These are phyloP conservation scores for Toxotes lorentzi DNA, from an alignment of 2,797 vertebrate species.

Conservation along the genomic window DNA sequence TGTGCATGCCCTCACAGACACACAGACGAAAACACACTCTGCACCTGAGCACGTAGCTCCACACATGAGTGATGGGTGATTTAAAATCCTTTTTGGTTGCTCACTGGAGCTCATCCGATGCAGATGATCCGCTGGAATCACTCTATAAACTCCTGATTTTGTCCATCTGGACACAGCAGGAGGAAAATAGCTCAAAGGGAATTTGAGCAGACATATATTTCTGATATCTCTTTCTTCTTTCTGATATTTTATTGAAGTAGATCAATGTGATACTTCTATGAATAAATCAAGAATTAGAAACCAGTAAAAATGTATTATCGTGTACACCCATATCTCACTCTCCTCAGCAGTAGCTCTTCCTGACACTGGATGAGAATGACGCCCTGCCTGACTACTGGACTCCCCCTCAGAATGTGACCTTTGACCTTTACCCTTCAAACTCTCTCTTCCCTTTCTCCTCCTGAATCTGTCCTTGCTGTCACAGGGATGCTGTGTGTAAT, in stretches of 20 bases:
- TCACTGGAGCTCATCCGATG: conserved; percentile 40
- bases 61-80: conserved; percentile 42
- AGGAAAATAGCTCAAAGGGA: conserved; percentile 16
- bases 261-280: not conserved
- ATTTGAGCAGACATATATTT: not conserved
- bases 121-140: conserved; percentile 53
- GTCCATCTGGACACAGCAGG: conserved; percentile 30
- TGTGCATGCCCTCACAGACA: conserved; percentile 35
- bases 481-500: conserved; percentile 33
- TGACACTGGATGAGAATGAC: conserved; percentile 11
- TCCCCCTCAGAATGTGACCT: conserved; percentile 27
- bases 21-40: conserved; percentile 27
- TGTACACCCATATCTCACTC: not conserved
- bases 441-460: conserved; percentile 21
- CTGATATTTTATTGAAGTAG: no score
- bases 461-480: conserved; percentile 26
- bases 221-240: no score
- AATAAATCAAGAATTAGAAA: not conserved
- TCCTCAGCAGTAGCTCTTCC: not conserved
- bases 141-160: conserved; percentile 38
- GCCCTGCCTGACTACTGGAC: conserved; percentile 20
- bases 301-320: not conserved
- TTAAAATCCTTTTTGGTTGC: conserved; percentile 45
- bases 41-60: conserved; percentile 33
- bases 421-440: conserved; percentile 27